phyloP scores from a whole-genome alignment of 2,797 vertebrate species.

The Oophaga sylvatica region DNA sequence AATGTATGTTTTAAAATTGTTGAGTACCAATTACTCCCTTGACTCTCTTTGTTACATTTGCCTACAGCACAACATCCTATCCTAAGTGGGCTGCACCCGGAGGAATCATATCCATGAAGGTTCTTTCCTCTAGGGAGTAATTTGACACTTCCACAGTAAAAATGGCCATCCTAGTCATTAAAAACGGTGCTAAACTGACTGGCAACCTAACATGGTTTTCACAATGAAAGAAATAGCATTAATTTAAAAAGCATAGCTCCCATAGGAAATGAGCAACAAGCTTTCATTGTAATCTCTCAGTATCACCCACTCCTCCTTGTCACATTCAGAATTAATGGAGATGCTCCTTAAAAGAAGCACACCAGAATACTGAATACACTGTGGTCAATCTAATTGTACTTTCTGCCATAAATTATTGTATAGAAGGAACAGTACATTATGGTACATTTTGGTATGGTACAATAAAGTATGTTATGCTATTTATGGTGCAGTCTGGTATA shows the following conservation, averaged over 20 bases:
- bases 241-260: constrained; percentile 51
- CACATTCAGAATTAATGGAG: constrained; percentile 52
- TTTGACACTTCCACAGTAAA: constrained; percentile 58
- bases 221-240: constrained; percentile 58
- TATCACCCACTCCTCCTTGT: constrained; percentile 30
- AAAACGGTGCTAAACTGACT: constrained; percentile 60
- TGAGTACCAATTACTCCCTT: constrained; percentile 45
- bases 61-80: constrained; percentile 54
- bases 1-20: constrained; percentile 47
- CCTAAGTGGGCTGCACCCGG: constrained; percentile 51
- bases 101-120: constrained; percentile 55
- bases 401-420: not conserved
- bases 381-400: not conserved
- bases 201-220: constrained; percentile 57
- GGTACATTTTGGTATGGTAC: not conserved
- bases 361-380: constrained; percentile 7
- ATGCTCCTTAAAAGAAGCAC: constrained; percentile 23
- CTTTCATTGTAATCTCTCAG: constrained; percentile 54
- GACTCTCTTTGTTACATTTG: constrained; percentile 46
- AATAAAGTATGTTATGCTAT: not conserved
- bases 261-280: constrained; percentile 57
- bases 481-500: not conserved
- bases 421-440: not conserved
- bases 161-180: constrained; percentile 58
- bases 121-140: constrained; percentile 46